A percentile compares a stretch with the other conserved stretches of the same genome.
phyloP scores from a whole-genome alignment of 2,797 vertebrate species.

The Pampus argenteus region DNA sequence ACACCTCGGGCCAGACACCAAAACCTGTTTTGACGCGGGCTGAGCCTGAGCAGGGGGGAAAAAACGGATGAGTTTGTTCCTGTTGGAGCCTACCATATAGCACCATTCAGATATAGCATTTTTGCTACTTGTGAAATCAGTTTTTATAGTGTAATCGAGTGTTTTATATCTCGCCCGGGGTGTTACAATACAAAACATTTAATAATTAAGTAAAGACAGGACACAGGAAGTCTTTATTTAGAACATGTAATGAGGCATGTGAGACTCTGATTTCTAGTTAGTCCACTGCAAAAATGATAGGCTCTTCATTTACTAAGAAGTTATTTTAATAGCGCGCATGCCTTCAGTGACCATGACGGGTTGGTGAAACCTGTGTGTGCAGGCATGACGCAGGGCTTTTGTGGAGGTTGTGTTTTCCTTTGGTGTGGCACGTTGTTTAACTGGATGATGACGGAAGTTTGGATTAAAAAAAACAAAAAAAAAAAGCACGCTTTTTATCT shows the following conservation, averaged over 20 bases:
- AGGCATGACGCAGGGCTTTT: conserved; percentile 19
- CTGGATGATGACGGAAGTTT: background rate
- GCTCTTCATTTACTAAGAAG: background rate
- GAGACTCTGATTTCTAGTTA: background rate
- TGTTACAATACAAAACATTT: no score
- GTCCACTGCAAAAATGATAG: background rate
- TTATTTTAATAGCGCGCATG: background rate
- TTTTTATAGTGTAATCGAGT: no score
- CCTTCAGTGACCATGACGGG: background rate
- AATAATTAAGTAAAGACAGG: no score
- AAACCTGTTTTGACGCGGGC: conserved; percentile 46
- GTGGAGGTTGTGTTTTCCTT: conserved; percentile 8
- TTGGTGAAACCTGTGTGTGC: background rate
- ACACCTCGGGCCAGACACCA: conserved; percentile 21
- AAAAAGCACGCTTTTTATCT: background rate
- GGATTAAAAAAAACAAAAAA: background rate
- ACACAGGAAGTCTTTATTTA: background rate
- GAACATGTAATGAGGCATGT: background rate
- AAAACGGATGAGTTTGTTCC: background rate
- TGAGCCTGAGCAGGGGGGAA: background rate
- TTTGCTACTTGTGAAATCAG: no score
- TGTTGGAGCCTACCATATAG: no score
- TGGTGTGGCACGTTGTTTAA: conserved; percentile 29
- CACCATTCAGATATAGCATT: no score
- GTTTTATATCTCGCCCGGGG: no score